phyloP scores from a whole-genome alignment of 2,888 invertebrate genomes.

The Hylaea fasciaria region DNA sequence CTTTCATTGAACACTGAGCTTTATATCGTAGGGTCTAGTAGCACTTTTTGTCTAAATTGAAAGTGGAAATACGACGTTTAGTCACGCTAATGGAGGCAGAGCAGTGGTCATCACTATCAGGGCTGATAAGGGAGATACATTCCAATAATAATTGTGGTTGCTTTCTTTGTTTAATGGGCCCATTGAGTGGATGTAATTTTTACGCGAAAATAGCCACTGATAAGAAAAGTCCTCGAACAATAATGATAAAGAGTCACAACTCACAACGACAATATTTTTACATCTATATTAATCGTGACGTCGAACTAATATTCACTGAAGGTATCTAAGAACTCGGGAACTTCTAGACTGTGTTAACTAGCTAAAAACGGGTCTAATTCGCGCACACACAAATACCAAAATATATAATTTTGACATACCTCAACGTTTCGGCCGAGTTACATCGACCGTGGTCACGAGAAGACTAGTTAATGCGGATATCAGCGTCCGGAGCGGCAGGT shows the following conservation, averaged over 20 bases:
- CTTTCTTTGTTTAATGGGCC: slow-evolving; percentile 70
- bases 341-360: no score
- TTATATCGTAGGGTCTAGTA: slow-evolving; percentile 37
- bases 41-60: slow-evolving; percentile 42
- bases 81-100: slow-evolving; percentile 42
- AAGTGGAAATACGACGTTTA: slow-evolving; percentile 51
- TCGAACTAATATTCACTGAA: no score
- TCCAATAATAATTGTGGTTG: slow-evolving; percentile 70
- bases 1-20: slow-evolving; percentile 38
- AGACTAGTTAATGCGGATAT: no score
- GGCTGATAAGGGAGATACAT: slow-evolving; percentile 74
- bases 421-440: no score
- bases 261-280: no score
- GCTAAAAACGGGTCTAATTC: no score
- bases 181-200: slow-evolving; percentile 23
- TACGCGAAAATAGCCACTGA: neutral
- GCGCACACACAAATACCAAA: no score
- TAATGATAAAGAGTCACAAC: neutral
- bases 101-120: slow-evolving; percentile 74
- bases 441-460: no score
- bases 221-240: neutral
- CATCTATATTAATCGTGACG: neutral
- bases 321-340: no score
- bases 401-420: no score
- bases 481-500: no score